Base-by-base conservation (phyloP, 2,888 invertebrate species). In the Epinotia demarniana region DNA sequence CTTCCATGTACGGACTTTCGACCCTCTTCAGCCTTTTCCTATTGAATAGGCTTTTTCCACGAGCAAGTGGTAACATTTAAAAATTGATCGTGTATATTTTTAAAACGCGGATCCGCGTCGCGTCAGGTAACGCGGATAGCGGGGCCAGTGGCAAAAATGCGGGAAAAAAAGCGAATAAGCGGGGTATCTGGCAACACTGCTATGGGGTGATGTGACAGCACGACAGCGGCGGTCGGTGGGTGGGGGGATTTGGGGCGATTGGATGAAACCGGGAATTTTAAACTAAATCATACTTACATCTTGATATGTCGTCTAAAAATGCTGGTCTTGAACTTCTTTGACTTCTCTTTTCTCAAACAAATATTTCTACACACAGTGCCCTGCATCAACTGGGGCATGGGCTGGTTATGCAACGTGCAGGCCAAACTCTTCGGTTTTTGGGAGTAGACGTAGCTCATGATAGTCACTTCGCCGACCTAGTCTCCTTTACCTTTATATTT, bases 311-410 rank as follows among this genome's bases (percentile, higher is more conserved):
- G 88, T 90, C 85, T 90, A 68, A 78, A 85, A 83, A 84, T 79
- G 72, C 85, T 81, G 86, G 87, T 89, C 88, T 89, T 94, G 73
- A 87, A 88, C 83, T 92, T 93, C 86, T 90, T 91, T 68, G 88
- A 82, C 81, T 89, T 91, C 82, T 91, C 87, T 79, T 88, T 92
- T 89, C 89, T 87, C 82, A 88, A 87, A 84, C 77, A 87, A 84
- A 84, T 83, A 80, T 88, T 90, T 77, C 84, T 85, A 76, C 83
- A 86, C 82, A 88, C 85, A 82, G 85, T 81, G 75, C 86, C 81
- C 77, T 87, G 84, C 39, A 79, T 79, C 77, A 82, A 80, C 71
- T 82, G 82, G 77, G 84, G 81, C 72, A 80, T 80, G 43, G 77
- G 77, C 80, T 84, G 83, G 83, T 84, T 82, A 84, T 84, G 81